Evolutionary conservation across 37 sponge, comb jelly and placozoan species (phyloP).

Genomic region (Oscarella lobularis): DNA sequence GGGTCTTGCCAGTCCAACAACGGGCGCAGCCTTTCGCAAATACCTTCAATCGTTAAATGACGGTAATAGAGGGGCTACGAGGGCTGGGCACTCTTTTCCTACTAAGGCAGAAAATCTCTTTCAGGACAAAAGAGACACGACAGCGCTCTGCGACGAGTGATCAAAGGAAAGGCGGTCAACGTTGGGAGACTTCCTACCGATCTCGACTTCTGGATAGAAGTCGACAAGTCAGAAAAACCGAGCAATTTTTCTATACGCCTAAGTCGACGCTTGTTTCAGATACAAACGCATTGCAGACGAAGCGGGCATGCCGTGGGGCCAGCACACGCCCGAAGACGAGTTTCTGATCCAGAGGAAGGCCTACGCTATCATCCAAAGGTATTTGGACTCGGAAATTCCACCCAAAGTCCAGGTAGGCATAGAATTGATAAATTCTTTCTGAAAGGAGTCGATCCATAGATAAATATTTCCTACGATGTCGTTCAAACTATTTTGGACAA

Average conservation of each 20-base stretch:
- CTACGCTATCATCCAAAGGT: constrained; percentile 78
- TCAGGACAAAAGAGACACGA: neutral
- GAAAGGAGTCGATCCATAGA: constrained; percentile 18
- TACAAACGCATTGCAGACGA: constrained; percentile 48
- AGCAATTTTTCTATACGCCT: neutral
- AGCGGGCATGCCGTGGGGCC: constrained; percentile 15
- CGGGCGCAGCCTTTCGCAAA: too few relatives aligned
- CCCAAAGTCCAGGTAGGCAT: constrained; percentile 51
- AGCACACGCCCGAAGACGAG: constrained; percentile 44
- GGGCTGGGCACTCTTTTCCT: too few relatives aligned
- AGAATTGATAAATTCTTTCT: neutral
- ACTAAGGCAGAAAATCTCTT: too few relatives aligned
- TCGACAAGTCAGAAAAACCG: constrained; percentile 35
- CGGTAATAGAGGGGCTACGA: too few relatives aligned
- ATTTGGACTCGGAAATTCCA: constrained; percentile 55
- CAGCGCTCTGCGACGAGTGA: neutral
- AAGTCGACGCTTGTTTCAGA: constrained; percentile 4
- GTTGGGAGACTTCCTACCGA: constrained; percentile 59
- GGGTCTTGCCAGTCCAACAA: too few relatives aligned
- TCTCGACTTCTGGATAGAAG: constrained; percentile 83
- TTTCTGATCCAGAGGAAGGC: constrained; percentile 71
- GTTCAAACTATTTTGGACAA: constrained; percentile 38
- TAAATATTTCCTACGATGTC: constrained; percentile 46
- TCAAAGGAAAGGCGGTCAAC: constrained; percentile 30
- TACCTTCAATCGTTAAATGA: too few relatives aligned